Base-by-base conservation (phyloP, 2,113 vertebrate species). In the Kryptolebias marmoratus region DNA sequence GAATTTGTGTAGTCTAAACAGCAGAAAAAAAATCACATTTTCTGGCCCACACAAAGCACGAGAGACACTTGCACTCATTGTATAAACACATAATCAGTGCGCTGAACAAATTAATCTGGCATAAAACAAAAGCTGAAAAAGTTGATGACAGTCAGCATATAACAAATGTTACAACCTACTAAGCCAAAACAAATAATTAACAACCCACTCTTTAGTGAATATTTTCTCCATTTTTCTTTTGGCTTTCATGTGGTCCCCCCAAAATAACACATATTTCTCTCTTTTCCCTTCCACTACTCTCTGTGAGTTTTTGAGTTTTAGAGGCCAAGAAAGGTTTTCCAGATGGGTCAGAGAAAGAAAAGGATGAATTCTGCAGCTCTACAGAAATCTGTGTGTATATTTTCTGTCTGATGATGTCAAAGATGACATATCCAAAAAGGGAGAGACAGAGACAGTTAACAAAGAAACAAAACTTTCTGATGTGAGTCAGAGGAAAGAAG, bases 321-420 rank as follows among this genome's bases (percentile, higher is more conserved):
- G 42, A 61, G 69, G 59, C 44, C 36, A 79, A 78, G 59, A 87
- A 91, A 88, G 73, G 80, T 70, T 84, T 88, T 89, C 86, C 90
- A 91, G 89, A 90, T 86, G 89, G 67, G 81, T 11, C 44, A 52
- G 66, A 75, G 65, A 61, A 52, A 59, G 50, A 36, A 58, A 8
- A 78, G 65, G 66, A 63, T 53, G 57, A 80, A 63, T 22, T 22
- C 22, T 22, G 22, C 71, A 76, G 84, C 80, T 81, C 72, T 18
- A 16, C 47, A 66, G 73, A 88, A 84, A 73, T 31, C 30, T 9
- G 48, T 83, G 82, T 87, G 87, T 86, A 84, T 60, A 77, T 71
- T 65, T 68, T 79, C 77, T 87, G 86, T 86, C 89, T 39, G 48
- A 67, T 58, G 83, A 88, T 50, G 76, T 88, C 87, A 75, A 60